Evolutionary conservation across 2,113 vertebrate genomes (phyloP).

Genomic region (Rhinolophus sinicus): DNA sequence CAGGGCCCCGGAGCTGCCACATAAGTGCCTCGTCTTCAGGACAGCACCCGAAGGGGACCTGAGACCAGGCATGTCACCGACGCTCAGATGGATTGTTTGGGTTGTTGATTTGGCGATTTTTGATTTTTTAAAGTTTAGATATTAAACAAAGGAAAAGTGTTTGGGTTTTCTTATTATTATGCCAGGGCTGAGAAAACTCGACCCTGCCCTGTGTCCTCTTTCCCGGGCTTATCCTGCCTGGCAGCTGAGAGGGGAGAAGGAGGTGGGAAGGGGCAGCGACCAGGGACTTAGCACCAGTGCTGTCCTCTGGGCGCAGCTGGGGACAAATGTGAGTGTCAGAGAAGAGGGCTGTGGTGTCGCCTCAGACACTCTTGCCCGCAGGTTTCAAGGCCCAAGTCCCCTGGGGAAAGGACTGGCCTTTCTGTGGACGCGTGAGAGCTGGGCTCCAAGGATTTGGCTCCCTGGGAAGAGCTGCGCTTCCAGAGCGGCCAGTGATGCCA

Average conservation of each 20-base stretch:
- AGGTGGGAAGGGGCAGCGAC: rapidly evolving
- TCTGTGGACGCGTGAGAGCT: too few relatives aligned
- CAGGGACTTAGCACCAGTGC: neutral
- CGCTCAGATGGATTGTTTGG: constrained; percentile 36
- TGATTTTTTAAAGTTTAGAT: constrained; percentile 63
- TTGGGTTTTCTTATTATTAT: constrained; percentile 79
- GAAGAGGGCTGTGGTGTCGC: rapidly evolving
- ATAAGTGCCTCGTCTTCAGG: constrained; percentile 61
- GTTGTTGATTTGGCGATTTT: constrained; percentile 57
- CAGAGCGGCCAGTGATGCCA: constrained; percentile 34
- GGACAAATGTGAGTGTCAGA: neutral
- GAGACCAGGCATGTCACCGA: constrained; percentile 62
- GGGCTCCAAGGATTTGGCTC: neutral
- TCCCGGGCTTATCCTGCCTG: neutral
- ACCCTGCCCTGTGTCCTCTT: neutral
- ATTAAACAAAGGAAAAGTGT: constrained; percentile 64
- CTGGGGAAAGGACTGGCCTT: neutral
- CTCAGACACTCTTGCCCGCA: rapidly evolving
- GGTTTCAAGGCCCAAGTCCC: neutral
- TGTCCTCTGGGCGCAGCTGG: neutral
- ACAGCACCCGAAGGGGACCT: constrained; percentile 77
- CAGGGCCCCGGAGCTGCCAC: neutral
- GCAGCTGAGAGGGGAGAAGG: neutral
- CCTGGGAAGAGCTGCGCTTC: rapidly evolving
- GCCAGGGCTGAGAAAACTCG: constrained; percentile 62